Percentiles rank a stretch among this genome's conserved stretches.
phyloP scores from a whole-genome alignment of 2,797 vertebrate genomes.

The Taeniopygia guttata region DNA sequence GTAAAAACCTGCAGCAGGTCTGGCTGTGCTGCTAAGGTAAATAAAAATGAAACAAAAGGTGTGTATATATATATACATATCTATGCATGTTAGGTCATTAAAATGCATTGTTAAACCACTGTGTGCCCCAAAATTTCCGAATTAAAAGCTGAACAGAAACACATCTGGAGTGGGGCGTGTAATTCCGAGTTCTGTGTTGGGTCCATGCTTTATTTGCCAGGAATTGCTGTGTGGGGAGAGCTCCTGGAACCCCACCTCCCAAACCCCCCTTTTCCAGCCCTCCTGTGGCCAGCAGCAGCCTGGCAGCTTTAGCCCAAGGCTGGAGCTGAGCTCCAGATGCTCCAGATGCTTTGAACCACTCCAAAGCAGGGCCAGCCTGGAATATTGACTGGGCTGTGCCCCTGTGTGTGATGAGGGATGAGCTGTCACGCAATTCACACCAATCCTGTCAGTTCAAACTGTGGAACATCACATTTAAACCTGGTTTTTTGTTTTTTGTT shows the following conservation, averaged over 20 bases:
- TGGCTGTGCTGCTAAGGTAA: conserved; percentile 48
- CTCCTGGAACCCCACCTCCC: neutral
- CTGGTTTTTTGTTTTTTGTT: too few species aligned
- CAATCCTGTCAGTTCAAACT: neutral
- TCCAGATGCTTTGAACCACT: neutral
- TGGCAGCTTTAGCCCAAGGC: neutral
- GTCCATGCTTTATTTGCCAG: conserved; percentile 21
- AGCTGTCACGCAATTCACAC: neutral
- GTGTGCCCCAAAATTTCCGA: conserved; percentile 14
- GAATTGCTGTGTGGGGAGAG: neutral
- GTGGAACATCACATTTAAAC: neutral
- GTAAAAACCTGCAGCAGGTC: conserved; percentile 23
- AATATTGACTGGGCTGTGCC: neutral
- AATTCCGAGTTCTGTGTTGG: neutral
- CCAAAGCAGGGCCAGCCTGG: neutral
- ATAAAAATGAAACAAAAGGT: conserved; percentile 46
- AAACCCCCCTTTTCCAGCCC: neutral
- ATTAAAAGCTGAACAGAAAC: conserved; percentile 40
- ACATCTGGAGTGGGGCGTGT: conserved; percentile 1
- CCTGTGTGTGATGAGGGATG: neutral
- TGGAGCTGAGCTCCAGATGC: conserved; percentile 40
- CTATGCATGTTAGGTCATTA: neutral
- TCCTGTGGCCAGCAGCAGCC: neutral
- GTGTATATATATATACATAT: neutral
- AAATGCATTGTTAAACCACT: conserved; percentile 19